Percentiles rank a stretch among this genome's conserved stretches.
Conservation (phyloP, 2,113 vertebrate genomes). For the Mastomys natalensis region DNA sequence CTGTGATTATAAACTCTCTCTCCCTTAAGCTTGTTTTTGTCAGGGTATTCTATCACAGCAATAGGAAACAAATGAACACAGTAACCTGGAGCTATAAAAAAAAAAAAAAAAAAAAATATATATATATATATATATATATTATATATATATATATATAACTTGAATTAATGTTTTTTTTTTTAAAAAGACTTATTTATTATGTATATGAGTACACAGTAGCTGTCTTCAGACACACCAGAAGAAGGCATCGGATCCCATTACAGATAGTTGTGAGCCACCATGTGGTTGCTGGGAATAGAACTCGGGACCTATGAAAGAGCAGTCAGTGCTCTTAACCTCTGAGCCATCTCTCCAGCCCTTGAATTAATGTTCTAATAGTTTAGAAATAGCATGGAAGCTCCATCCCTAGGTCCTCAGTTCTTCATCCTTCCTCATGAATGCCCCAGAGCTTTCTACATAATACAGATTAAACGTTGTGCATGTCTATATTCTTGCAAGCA, state of each 20-base stretch:
- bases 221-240: too few relatives aligned
- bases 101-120: too few relatives aligned
- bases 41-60: neutral
- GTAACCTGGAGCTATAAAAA: neutral
- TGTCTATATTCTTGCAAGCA: neutral
- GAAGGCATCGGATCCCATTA: too few relatives aligned
- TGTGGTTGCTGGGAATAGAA: too few relatives aligned
- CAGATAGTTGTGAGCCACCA: too few relatives aligned
- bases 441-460: neutral
- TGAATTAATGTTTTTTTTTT: neutral
- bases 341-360: too few relatives aligned
- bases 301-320: too few relatives aligned
- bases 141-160: neutral
- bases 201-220: too few relatives aligned
- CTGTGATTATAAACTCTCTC: neutral
- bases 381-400: neutral
- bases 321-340: too few relatives aligned
- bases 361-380: neutral
- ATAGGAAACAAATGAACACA: neutral
- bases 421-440: neutral
- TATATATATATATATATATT: too few relatives aligned
- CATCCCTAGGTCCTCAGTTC: neutral
- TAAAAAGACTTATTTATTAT: too few relatives aligned
- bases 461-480: neutral
- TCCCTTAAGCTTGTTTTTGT: neutral